Conservation (phyloP, 2,113 vertebrate genomes). For the Cochlearius cochlearius region DNA sequence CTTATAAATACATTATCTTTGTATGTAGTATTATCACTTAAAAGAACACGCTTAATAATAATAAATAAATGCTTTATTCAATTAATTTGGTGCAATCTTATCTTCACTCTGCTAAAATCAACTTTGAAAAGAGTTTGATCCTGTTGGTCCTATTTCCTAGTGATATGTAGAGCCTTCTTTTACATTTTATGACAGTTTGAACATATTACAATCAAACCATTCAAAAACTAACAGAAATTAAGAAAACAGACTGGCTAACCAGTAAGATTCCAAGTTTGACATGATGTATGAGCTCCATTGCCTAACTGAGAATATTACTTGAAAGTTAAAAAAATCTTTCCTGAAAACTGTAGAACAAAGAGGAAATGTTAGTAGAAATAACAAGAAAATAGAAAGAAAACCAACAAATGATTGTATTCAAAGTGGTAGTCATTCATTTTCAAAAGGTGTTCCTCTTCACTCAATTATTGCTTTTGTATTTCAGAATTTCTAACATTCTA, state of each 20-base stretch:
- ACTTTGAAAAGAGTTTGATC: not conserved
- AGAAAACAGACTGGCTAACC: not conserved
- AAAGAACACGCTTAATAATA: not conserved
- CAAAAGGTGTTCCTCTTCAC: not conserved
- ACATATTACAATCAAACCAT: not conserved
- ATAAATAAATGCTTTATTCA: conserved; percentile 34
- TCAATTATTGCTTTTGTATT: not conserved
- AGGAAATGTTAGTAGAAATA: conserved; percentile 10
- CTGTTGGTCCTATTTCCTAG: not conserved
- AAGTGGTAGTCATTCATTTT: conserved; percentile 37
- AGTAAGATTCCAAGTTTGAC: not conserved
- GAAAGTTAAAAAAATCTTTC: conserved; percentile 25
- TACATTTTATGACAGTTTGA: not conserved
- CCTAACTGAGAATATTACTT: not conserved
- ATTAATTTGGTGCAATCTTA: not conserved
- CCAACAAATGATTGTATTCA: conserved; percentile 13
- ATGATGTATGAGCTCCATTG: not conserved
- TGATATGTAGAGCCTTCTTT: not conserved
- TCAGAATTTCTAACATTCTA: conserved; percentile 18
- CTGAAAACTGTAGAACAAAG: not conserved
- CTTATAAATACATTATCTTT: not conserved
- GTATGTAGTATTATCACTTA: not conserved
- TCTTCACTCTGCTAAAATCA: not conserved
- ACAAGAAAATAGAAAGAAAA: conserved; percentile 16
- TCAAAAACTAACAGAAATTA: not conserved